Percentiles rank a stretch among this genome's conserved stretches.
Evolutionary conservation across 2,888 invertebrate species (phyloP).

Genomic region (Sinodicranocentrus sp.): DNA sequence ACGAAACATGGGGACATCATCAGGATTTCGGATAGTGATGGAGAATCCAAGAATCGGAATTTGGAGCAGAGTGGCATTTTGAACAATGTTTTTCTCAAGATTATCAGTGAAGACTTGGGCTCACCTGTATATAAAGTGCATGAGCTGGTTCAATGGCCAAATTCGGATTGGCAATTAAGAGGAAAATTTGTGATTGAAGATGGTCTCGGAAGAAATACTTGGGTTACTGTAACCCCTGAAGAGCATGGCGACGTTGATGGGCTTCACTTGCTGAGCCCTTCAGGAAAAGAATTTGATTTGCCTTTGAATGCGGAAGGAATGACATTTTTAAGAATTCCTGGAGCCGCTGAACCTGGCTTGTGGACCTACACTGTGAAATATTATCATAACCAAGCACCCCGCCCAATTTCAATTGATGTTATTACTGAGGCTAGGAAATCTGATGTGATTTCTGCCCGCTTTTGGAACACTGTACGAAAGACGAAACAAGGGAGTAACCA

Average conservation of each 20-base stretch:
- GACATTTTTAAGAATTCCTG: conserved; percentile 74
- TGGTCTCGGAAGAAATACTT: conserved; percentile 75
- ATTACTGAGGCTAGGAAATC: conserved; percentile 70
- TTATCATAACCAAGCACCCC: conserved; percentile 73
- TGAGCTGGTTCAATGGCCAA: conserved; percentile 71
- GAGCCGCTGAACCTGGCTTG: conserved; percentile 75
- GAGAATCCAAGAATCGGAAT: conserved; percentile 65
- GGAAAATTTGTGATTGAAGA: conserved; percentile 76
- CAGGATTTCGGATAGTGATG: conserved; percentile 69
- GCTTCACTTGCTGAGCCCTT: conserved; percentile 75
- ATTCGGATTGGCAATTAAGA: conserved; percentile 73
- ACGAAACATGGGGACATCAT: conserved; percentile 72
- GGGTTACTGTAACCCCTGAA: conserved; percentile 76
- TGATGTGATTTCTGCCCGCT: conserved; percentile 75
- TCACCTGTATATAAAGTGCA: conserved; percentile 74
- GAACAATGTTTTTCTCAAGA: conserved; percentile 74
- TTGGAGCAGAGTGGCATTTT: conserved; percentile 74
- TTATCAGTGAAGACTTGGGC: conserved; percentile 74
- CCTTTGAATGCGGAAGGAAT: conserved; percentile 76
- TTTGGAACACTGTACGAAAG: conserved; percentile 74
- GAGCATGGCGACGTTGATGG: conserved; percentile 77
- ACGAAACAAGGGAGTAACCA: conserved; percentile 39
- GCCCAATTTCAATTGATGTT: conserved; percentile 75
- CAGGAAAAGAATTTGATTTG: conserved; percentile 76
- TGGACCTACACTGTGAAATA: conserved; percentile 76